These are phyloP conservation scores for Geodia barretti DNA, from an alignment of 37 sponge, comb jelly and placozoan genomes.

Conservation along the genomic window DNA sequence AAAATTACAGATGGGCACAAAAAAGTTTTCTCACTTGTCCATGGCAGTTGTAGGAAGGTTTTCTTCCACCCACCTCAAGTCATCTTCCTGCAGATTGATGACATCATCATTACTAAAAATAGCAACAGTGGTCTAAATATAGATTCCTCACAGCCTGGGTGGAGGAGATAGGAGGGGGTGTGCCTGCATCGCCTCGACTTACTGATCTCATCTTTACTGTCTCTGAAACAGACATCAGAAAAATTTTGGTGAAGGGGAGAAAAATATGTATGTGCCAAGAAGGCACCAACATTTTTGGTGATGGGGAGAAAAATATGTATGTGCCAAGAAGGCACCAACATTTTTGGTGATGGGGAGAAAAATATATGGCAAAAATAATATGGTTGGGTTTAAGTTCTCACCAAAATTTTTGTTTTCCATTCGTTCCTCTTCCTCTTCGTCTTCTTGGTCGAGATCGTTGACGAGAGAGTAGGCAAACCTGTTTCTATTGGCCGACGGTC, in stretches of 20 bases:
- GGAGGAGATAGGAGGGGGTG: constrained; percentile 21
- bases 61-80: constrained; percentile 85
- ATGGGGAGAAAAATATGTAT: too few relatives aligned
- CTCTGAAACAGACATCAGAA: too few relatives aligned
- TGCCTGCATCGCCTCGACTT: not conserved
- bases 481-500: constrained; percentile 72
- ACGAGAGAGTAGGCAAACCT: constrained; percentile 67
- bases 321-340: too few relatives aligned
- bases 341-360: too few relatives aligned
- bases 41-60: constrained; percentile 73
- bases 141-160: constrained; percentile 29
- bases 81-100: constrained; percentile 66
- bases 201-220: constrained; percentile 61
- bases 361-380: not conserved
- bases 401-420: constrained; percentile 77
- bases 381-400: not conserved
- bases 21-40: constrained; percentile 56
- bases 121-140: not conserved
- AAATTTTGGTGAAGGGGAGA: too few relatives aligned
- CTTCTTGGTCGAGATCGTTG: constrained; percentile 48
- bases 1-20: not conserved
- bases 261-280: not conserved
- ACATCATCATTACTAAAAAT: not conserved
- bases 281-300: too few relatives aligned
- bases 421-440: constrained; percentile 51